phyloP scores from a whole-genome alignment of 1,140 invertebrate genomes.

The Zaprionus inermis region DNA sequence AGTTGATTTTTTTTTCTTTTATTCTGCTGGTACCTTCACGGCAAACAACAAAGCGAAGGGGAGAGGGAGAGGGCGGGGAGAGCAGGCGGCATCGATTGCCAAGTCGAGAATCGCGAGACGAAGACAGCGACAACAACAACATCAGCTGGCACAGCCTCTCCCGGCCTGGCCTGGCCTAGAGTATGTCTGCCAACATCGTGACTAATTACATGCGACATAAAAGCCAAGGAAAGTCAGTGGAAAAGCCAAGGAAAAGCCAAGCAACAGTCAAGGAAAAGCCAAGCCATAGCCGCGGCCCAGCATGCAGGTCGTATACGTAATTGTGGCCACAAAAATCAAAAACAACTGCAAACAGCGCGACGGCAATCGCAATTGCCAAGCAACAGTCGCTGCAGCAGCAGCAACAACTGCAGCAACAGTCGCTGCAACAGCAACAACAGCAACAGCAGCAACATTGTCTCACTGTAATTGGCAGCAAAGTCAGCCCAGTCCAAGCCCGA shows the following conservation, averaged over 20 bases:
- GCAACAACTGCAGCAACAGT: background rate
- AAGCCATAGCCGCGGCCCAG: constrained; percentile 37
- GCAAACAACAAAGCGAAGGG: constrained; percentile 69
- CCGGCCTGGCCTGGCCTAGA: constrained; percentile 62
- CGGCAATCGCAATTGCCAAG: constrained; percentile 30
- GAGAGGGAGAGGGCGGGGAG: background rate
- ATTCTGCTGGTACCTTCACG: constrained; percentile 30
- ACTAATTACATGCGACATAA: constrained; percentile 82
- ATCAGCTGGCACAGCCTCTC: too few species aligned
- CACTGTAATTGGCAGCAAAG: constrained; percentile 73
- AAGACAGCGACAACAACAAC: constrained; percentile 24
- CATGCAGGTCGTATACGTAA: constrained; percentile 73
- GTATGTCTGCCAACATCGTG: constrained; percentile 80
- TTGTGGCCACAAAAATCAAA: constrained; percentile 47
- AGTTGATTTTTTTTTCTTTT: constrained; percentile 39
- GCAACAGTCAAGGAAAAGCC: constrained; percentile 4
- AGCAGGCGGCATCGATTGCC: constrained; percentile 53
- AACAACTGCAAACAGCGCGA: constrained; percentile 55
- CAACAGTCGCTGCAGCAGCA: background rate
- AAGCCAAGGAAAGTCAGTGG: constrained; percentile 64
- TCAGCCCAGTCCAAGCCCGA: constrained; percentile 37
- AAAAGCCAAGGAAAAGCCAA: constrained; percentile 42
- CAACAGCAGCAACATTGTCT: constrained; percentile 29
- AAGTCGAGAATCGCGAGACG: constrained; percentile 61
- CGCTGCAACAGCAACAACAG: constrained; percentile 48